Percentiles rank a stretch among this genome's conserved stretches.
Conservation (phyloP, 2,888 invertebrate genomes). For the Heliconius cydno region DNA sequence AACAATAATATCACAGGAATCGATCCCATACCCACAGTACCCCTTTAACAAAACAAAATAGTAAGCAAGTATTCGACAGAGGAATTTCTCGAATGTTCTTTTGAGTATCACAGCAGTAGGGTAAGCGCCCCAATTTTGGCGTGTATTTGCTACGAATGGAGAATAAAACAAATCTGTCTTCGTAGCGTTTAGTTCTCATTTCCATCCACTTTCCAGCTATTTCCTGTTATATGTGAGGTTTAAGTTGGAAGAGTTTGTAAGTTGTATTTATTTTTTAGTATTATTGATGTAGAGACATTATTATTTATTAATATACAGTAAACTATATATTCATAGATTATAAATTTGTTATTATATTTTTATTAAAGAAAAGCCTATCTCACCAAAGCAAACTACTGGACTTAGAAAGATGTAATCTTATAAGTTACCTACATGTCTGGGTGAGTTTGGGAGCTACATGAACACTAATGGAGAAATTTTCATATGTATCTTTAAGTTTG, state of each 20-base stretch:
- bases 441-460: too few relatives aligned
- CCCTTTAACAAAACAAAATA: neutral
- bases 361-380: too few relatives aligned
- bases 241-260: slow-evolving; percentile 1
- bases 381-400: too few relatives aligned
- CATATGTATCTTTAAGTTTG: too few relatives aligned
- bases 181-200: slow-evolving; percentile 77
- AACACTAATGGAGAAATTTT: too few relatives aligned
- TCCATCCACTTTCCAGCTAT: slow-evolving; percentile 76
- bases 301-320: neutral
- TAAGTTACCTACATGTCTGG: too few relatives aligned
- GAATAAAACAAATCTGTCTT: slow-evolving; percentile 80
- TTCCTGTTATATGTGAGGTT: slow-evolving; percentile 63
- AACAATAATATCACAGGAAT: neutral
- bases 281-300: neutral
- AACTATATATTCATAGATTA: too few relatives aligned
- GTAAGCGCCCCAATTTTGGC: slow-evolving; percentile 43
- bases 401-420: too few relatives aligned
- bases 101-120: slow-evolving; percentile 37
- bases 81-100: slow-evolving; percentile 35
- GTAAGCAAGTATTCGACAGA: slow-evolving; percentile 7
- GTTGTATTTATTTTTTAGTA: neutral
- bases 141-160: slow-evolving; percentile 53
- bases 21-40: neutral
- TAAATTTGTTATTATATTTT: too few relatives aligned